phyloP scores from a whole-genome alignment of 2,888 invertebrate species.

The Dynastes grantii region DNA sequence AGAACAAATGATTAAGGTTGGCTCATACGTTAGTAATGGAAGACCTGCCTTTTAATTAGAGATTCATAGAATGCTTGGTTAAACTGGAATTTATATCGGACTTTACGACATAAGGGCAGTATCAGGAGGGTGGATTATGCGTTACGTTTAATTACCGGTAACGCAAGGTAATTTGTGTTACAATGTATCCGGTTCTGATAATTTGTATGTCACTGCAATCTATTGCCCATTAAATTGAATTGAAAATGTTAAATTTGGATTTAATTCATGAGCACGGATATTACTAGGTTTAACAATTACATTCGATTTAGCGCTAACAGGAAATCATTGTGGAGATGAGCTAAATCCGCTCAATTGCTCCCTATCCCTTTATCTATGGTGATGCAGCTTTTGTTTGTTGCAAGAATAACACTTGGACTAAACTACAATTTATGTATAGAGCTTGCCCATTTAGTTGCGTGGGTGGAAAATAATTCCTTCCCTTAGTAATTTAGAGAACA shows the following conservation, averaged over 20 bases:
- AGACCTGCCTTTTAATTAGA: slow-evolving; percentile 21
- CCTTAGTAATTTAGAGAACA: no score
- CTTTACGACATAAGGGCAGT: slow-evolving; percentile 7
- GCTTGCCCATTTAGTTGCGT: no score
- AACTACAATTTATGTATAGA: no score
- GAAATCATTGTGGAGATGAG: background rate
- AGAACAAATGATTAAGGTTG: no score
- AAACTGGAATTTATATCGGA: background rate
- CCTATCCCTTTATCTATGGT: no score
- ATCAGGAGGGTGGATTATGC: slow-evolving; percentile 24
- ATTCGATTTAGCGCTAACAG: background rate
- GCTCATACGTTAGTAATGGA: background rate
- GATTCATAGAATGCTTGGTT: background rate
- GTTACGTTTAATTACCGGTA: slow-evolving; percentile 46
- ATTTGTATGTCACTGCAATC: slow-evolving; percentile 28
- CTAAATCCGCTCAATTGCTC: no score
- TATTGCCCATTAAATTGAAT: slow-evolving; percentile 41
- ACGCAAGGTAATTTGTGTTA: slow-evolving; percentile 30
- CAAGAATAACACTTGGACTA: no score
- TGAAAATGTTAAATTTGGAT: slow-evolving; percentile 32
- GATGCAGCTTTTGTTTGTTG: no score
- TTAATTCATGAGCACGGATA: slow-evolving; percentile 15
- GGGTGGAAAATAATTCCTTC: no score
- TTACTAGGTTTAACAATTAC: background rate
- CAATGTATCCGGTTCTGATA: slow-evolving; percentile 30